Conservation (phyloP, 2,888 invertebrate species). For the Apeira syringaria region DNA sequence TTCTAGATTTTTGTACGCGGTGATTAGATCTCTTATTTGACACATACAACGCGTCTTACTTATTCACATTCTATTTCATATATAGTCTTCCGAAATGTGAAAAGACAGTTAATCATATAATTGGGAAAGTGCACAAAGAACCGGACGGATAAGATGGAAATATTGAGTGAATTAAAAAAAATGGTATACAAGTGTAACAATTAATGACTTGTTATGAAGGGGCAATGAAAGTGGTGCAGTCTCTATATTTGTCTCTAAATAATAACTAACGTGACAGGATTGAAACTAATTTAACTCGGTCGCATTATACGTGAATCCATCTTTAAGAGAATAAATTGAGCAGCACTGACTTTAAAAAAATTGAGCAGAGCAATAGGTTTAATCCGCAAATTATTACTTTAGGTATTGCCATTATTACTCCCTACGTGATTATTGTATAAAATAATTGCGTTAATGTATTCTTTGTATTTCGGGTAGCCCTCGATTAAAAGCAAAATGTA, state of each 20-base stretch:
- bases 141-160: not conserved
- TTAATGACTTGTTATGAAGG: too few species aligned
- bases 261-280: too few species aligned
- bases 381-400: too few species aligned
- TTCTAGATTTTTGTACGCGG: conserved; percentile 10
- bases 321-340: too few species aligned
- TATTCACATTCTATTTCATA: conserved; percentile 13
- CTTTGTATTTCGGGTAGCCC: conserved; percentile 1
- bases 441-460: conserved; percentile 34
- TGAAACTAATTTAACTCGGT: too few species aligned
- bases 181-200: too few species aligned
- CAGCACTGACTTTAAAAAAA: too few species aligned
- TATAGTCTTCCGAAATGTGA: conserved; percentile 23
- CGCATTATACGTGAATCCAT: too few species aligned
- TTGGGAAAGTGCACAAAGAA: not conserved
- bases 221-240: too few species aligned
- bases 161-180: not conserved
- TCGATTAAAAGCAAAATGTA: not conserved
- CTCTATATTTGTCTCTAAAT: too few species aligned
- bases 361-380: too few species aligned
- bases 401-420: not conserved
- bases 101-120: not conserved
- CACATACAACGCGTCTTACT: conserved; percentile 1
- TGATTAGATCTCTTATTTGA: not conserved
- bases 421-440: conserved; percentile 23